Evolutionary conservation across 2,797 vertebrate genomes (phyloP).

Genomic region (Craterocephalus amniculus): DNA sequence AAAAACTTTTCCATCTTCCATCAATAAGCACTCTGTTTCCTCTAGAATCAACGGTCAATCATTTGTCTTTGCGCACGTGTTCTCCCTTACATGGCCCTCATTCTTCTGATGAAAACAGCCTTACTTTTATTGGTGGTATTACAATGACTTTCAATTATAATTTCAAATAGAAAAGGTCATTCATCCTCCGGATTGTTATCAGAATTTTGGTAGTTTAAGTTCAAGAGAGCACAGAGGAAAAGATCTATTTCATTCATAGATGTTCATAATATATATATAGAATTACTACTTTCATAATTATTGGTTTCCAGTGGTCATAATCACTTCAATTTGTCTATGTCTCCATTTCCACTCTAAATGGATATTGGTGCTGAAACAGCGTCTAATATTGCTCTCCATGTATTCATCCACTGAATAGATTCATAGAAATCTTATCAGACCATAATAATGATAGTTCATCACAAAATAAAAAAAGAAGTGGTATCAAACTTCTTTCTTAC

Average conservation of each 20-base stretch:
- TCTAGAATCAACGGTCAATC: conserved; percentile 63
- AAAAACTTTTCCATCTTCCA: conserved; percentile 54
- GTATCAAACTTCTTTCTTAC: conserved; percentile 72
- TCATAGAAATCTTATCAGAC: conserved; percentile 63
- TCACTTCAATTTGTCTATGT: conserved; percentile 52
- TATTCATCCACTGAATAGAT: conserved; percentile 56
- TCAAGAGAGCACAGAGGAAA: conserved; percentile 49
- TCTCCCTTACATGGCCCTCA: conserved; percentile 46
- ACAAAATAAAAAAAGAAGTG: conserved; percentile 64
- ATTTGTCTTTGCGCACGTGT: conserved; percentile 54
- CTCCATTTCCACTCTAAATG: conserved; percentile 56
- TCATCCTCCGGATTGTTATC: conserved; percentile 33
- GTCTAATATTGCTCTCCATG: conserved; percentile 45
- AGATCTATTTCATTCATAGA: conserved; percentile 52
- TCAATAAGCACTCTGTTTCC: conserved; percentile 61
- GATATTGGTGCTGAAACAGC: conserved; percentile 62
- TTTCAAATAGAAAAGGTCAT: conserved; percentile 44
- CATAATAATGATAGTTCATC: conserved; percentile 70
- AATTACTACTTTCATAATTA: conserved; percentile 56
- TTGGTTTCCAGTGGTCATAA: conserved; percentile 53
- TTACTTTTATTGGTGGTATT: conserved; percentile 60
- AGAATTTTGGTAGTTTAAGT: conserved; percentile 42
- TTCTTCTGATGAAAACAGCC: conserved; percentile 44
- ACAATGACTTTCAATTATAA: conserved; percentile 57
- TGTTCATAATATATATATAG: conserved; percentile 39